These are phyloP conservation scores for Carpatolechia fugitivella DNA, from an alignment of 2,888 invertebrate genomes.

Conservation along the genomic window DNA sequence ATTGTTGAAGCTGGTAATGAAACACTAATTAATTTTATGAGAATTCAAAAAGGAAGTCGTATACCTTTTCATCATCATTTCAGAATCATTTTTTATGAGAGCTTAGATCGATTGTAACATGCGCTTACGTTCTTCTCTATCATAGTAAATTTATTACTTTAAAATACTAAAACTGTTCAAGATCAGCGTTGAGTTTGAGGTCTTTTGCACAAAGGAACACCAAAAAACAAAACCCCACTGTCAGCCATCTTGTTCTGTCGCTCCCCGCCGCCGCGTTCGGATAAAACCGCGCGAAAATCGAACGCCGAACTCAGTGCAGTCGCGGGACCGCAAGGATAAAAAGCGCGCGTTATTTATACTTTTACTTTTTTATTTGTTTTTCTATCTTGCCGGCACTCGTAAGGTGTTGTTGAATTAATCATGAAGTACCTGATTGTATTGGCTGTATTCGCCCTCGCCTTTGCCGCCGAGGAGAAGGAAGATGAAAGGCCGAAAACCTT, in stretches of 20 bases:
- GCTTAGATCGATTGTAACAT: too few species aligned
- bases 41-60: too few species aligned
- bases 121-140: too few species aligned
- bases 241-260: constrained; percentile 38
- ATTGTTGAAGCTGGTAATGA: too few species aligned
- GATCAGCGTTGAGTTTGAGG: neutral
- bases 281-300: constrained; percentile 62
- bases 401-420: constrained; percentile 30
- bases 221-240: neutral
- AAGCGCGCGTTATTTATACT: constrained; percentile 44
- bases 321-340: constrained; percentile 55
- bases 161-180: too few species aligned
- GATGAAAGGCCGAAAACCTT: constrained; percentile 84
- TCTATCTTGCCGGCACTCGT: constrained; percentile 37
- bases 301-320: constrained; percentile 61
- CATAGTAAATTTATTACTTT: too few species aligned
- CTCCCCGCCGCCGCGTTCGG: constrained; percentile 51
- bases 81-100: too few species aligned
- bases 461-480: constrained; percentile 77
- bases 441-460: constrained; percentile 73
- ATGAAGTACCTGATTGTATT: constrained; percentile 79
- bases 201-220: neutral
- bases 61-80: too few species aligned
- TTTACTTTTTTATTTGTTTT: constrained; percentile 33
- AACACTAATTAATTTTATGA: too few species aligned